Evolutionary conservation across 2,888 invertebrate species (phyloP).

Genomic region (Drosophila colorata): DNA sequence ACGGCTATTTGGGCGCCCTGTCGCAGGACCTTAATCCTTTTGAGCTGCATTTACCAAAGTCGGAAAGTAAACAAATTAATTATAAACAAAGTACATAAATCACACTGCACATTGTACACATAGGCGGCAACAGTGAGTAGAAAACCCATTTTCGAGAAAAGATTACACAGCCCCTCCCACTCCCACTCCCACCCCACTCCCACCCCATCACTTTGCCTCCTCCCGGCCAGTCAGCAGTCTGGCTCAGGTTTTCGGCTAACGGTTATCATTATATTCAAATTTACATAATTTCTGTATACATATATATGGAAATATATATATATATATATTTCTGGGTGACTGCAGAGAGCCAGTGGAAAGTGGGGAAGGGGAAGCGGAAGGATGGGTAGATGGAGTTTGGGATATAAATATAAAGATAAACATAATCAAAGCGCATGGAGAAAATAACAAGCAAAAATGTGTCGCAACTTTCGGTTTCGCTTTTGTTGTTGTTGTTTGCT

Average conservation of each 20-base stretch:
- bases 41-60: conserved; percentile 1
- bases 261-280: conserved; percentile 75
- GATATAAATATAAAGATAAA: conserved; percentile 69
- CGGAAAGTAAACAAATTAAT: conserved; percentile 52
- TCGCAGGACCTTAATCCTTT: background rate
- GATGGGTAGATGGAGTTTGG: conserved; percentile 2
- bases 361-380: background rate
- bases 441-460: conserved; percentile 69
- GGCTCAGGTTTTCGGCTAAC: conserved; percentile 37
- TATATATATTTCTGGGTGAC: conserved; percentile 14
- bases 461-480: conserved; percentile 53
- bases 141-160: conserved; percentile 24
- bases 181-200: background rate
- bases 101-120: conserved; percentile 35
- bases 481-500: conserved; percentile 9
- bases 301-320: conserved; percentile 28
- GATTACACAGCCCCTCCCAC: conserved; percentile 4
- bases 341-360: background rate
- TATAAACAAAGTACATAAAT: conserved; percentile 55
- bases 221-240: conserved; percentile 1
- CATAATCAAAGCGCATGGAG: conserved; percentile 66
- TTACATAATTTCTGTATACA: conserved; percentile 74
- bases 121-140: background rate
- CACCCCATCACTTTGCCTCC: too few relatives aligned
- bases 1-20: too few relatives aligned